A percentile compares a stretch with the other conserved stretches of the same genome.
Conservation (phyloP, 2,888 invertebrate species). For the Drosophila nr. perissopoda region DNA sequence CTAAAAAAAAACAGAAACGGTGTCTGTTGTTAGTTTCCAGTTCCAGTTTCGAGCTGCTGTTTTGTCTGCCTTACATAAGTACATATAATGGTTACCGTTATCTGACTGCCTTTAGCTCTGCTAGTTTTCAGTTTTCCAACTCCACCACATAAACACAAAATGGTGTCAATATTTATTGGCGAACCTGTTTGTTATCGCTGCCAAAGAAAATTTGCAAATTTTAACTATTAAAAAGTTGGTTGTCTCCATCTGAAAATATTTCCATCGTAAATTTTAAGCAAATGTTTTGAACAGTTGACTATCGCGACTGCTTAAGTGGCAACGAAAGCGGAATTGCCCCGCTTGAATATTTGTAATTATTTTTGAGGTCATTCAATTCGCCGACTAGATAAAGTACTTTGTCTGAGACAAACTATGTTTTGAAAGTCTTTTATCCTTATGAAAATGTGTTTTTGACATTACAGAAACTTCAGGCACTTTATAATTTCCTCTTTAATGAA, state of each 20-base stretch:
- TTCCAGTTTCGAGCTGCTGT: conserved; percentile 41
- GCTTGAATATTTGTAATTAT: conserved; percentile 7
- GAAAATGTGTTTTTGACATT: background rate
- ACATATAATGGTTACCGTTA: conserved; percentile 69
- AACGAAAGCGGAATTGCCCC: conserved; percentile 15
- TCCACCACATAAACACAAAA: conserved; percentile 60
- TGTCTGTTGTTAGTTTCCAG: conserved; percentile 59
- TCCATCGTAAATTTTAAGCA: conserved; percentile 63
- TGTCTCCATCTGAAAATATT: conserved; percentile 49
- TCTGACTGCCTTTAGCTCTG: conserved; percentile 48
- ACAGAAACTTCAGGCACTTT: background rate
- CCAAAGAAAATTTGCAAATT: conserved; percentile 77
- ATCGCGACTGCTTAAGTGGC: conserved; percentile 20
- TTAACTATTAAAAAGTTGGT: conserved; percentile 71
- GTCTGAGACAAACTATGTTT: background rate
- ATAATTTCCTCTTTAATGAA: background rate
- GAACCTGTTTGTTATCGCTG: conserved; percentile 79
- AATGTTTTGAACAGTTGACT: conserved; percentile 34
- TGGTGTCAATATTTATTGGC: conserved; percentile 82
- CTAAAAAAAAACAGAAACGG: conserved; percentile 25
- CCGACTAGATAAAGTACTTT: background rate
- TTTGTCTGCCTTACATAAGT: conserved; percentile 52
- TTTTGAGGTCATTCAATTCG: background rate
- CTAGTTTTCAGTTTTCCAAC: conserved; percentile 14
- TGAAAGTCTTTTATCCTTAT: background rate